Base-by-base conservation (phyloP, 2,888 invertebrate species). In the Tipula lateralis region DNA sequence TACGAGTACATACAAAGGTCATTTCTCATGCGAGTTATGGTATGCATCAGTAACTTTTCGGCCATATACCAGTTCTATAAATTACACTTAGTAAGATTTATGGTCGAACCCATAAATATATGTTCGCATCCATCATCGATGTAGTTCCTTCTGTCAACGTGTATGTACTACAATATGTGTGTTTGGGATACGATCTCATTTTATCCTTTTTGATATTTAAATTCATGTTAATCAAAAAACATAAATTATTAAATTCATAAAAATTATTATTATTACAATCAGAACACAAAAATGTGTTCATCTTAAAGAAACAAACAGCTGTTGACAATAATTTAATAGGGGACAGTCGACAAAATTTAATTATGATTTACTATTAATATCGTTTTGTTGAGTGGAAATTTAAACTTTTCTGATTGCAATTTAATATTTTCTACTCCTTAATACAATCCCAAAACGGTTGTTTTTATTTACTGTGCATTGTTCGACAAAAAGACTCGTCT, bases 211-310 rank as follows among this genome's bases (percentile, higher is more conserved):
- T 66, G n/a, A n/a, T 44, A 66, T 66, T 66, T 9, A 24, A 24
- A 66, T 24, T 24, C 66, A 66, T 66, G 66, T 66, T 66, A 12
- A 66, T 66, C 66, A 66, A 66, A 66, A 66, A 66, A 66, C 66
- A 66, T 66, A 66, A 66, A 66, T 66, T 66, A 66, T 66, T 66
- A 66, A 24, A 66, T 9, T 66, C 66, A 66, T 66, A 66, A 66
- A 66, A 66, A 66, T 66, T 50, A 50, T 50, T 50, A 50, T 50
- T 50, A 50, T 50, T 24, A 66, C 24, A 66, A 24, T 3, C 19
- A 19, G 19, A 19, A 16, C 50, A n/a, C n/a, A 50, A 19, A 50
- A 50, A 50, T 50, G 2, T 50, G 24, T 66, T 24, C 24, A 66
- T 66, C 66, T 66, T 66, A 66, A 66, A 66, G 66, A 24, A 24